Evolutionary conservation across 1,140 invertebrate species (phyloP).

Genomic region (Drusus annulatus): DNA sequence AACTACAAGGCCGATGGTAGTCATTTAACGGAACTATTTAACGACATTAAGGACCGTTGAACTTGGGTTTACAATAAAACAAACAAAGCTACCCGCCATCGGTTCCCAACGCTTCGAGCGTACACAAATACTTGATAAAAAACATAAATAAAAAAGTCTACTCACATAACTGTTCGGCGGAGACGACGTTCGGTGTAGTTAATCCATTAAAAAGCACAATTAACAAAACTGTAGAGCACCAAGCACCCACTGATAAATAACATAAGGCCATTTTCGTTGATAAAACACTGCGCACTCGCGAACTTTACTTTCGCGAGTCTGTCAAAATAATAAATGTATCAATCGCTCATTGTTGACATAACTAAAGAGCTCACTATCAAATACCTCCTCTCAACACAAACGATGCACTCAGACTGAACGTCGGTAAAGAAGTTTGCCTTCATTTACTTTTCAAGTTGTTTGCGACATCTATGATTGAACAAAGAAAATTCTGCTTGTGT

Average conservation of each 20-base stretch:
- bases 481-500: background rate
- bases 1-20: conserved; percentile 19
- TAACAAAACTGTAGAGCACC: conserved; percentile 27
- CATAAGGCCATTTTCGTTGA: conserved; percentile 33
- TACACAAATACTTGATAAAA: background rate
- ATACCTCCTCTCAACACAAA: conserved; percentile 9
- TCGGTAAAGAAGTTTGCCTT: conserved; percentile 2
- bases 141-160: conserved; percentile 6
- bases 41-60: conserved; percentile 12
- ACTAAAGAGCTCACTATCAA: conserved; percentile 32
- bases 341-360: conserved; percentile 42
- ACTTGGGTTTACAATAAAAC: conserved; percentile 3
- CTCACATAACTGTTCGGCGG: conserved; percentile 31
- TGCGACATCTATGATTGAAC: background rate
- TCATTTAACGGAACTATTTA: conserved; percentile 25
- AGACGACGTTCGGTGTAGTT: conserved; percentile 3
- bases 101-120: background rate
- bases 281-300: conserved; percentile 21
- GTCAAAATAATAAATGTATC: conserved; percentile 34
- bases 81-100: background rate
- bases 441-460: background rate
- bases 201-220: conserved; percentile 35
- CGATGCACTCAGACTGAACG: conserved; percentile 14
- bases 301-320: conserved; percentile 28
- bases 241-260: conserved; percentile 3